A percentile compares a stretch with the other conserved stretches of the same genome.
Conservation (phyloP, 2,797 vertebrate species). For the Xiphophorus birchmanni region DNA sequence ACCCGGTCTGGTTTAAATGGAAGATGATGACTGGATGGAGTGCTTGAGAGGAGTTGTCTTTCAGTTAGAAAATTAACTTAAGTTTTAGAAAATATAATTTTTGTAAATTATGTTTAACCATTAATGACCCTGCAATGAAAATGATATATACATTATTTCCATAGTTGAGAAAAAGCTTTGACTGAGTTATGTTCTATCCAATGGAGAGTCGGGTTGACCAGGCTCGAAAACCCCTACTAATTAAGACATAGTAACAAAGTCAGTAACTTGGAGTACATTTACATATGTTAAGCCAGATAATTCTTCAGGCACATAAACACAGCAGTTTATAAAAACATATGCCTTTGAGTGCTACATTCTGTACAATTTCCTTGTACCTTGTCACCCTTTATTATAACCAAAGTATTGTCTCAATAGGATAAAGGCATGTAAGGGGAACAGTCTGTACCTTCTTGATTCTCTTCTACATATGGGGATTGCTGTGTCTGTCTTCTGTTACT, state of each 20-base stretch:
- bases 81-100: too few relatives aligned
- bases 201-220: neutral
- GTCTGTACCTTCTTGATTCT: neutral
- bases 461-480: neutral
- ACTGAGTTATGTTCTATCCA: neutral
- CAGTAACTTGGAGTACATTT: neutral
- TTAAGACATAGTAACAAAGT: neutral
- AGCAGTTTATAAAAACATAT: neutral
- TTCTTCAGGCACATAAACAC: neutral
- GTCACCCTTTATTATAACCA: neutral
- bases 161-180: neutral
- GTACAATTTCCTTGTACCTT: neutral
- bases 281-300: neutral
- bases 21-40: too few relatives aligned
- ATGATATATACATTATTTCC: neutral
- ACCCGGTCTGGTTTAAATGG: too few relatives aligned
- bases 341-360: neutral
- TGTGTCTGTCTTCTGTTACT: slow-evolving; percentile 1
- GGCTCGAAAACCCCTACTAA: neutral
- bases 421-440: neutral
- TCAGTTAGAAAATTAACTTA: too few relatives aligned
- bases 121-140: neutral
- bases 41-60: too few relatives aligned
- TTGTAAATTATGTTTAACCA: too few relatives aligned
- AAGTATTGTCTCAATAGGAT: neutral